Conservation (phyloP, 2,113 vertebrate genomes). For the Pogona vitticeps region DNA sequence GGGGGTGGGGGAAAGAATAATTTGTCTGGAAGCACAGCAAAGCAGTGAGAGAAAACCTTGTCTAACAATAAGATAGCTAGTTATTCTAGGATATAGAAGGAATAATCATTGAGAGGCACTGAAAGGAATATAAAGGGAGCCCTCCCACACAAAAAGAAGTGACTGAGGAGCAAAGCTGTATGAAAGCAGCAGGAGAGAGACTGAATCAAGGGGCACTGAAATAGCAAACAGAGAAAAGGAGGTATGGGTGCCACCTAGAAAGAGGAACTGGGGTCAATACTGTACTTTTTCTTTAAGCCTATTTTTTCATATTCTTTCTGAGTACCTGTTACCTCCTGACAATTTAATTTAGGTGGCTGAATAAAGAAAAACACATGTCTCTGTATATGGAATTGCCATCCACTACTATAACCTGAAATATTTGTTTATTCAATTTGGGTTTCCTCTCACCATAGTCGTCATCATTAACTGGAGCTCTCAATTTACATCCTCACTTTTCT, state of each 20-base stretch:
- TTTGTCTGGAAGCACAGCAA: not conserved
- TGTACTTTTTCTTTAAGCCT: not conserved
- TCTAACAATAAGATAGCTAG: not conserved
- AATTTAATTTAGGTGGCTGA: not conserved
- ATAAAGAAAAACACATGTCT: not conserved
- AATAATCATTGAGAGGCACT: not conserved
- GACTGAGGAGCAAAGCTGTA: not conserved
- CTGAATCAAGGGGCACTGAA: no score
- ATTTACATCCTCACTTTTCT: conserved; percentile 21
- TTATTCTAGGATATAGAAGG: not conserved
- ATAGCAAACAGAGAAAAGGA: not conserved
- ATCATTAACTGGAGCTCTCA: conserved; percentile 11
- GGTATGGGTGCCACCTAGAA: not conserved
- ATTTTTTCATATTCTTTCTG: not conserved
- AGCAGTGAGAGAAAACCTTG: not conserved
- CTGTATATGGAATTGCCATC: not conserved
- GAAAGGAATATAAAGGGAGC: not conserved
- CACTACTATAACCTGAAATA: not conserved
- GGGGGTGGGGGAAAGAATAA: not conserved
- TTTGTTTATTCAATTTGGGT: not conserved
- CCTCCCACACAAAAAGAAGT: not conserved
- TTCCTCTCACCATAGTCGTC: not conserved
- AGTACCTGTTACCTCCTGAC: not conserved
- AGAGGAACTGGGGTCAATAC: not conserved
- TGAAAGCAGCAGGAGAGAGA: not conserved